These are phyloP conservation scores for Whitmania pigra DNA, from an alignment of 1,140 invertebrate species.

Conservation along the genomic window DNA sequence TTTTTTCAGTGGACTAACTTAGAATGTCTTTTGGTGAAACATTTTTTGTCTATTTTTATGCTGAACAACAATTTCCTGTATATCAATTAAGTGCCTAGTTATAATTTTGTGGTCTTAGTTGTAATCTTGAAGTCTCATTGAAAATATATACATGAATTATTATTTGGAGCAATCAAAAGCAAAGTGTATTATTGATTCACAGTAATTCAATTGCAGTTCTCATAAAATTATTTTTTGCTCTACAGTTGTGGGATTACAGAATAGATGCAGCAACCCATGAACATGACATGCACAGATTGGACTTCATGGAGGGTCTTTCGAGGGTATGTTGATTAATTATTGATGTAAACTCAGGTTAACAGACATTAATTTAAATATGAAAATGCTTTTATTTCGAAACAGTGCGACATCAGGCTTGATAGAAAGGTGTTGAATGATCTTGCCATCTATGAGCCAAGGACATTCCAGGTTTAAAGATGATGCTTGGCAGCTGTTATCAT, in stretches of 20 bases:
- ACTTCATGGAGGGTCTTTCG: slow-evolving; percentile 18
- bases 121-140: too few species aligned
- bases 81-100: too few species aligned
- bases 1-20: background rate
- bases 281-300: slow-evolving; percentile 14
- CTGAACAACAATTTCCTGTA: too few species aligned
- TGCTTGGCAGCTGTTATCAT: background rate
- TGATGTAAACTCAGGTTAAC: background rate
- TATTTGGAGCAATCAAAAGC: too few species aligned
- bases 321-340: slow-evolving; percentile 11
- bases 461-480: slow-evolving; percentile 19
- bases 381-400: background rate
- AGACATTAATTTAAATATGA: background rate
- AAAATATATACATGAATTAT: too few species aligned
- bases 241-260: slow-evolving; percentile 20
- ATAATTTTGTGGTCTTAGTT: too few species aligned
- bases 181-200: too few species aligned
- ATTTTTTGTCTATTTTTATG: too few species aligned
- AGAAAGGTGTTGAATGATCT: slow-evolving; percentile 22
- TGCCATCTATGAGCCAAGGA: slow-evolving; percentile 23
- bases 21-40: too few species aligned
- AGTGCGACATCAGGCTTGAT: slow-evolving; percentile 21
- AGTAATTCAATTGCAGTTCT: too few species aligned
- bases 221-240: background rate
- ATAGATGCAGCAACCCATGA: slow-evolving; percentile 17